A percentile compares a stretch with the other conserved stretches of the same genome.
Conservation (phyloP, 1,140 invertebrate genomes). For the Brachionus calyciflorus region DNA sequence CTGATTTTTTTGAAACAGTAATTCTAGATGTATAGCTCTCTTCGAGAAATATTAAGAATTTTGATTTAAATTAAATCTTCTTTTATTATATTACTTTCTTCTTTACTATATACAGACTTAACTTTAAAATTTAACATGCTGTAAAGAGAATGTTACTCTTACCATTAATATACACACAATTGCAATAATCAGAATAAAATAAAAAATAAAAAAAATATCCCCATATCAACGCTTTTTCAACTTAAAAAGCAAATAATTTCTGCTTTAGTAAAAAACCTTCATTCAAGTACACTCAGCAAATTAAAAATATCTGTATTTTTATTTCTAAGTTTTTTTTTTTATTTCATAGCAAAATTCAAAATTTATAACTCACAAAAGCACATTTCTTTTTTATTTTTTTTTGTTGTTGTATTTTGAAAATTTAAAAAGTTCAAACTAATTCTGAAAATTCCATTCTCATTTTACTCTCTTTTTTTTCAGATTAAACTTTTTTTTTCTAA, state of each 20-base stretch:
- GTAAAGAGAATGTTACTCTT: too few relatives aligned
- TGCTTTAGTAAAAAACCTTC: background rate
- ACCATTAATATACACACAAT: too few relatives aligned
- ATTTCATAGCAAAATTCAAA: constrained; percentile 29
- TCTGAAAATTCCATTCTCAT: constrained; percentile 7
- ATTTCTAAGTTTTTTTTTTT: constrained; percentile 18
- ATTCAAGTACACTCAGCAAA: constrained; percentile 8
- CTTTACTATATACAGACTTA: too few relatives aligned
- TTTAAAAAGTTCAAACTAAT: background rate
- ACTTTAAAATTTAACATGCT: too few relatives aligned
- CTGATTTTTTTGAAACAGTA: too few relatives aligned
- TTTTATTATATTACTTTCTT: too few relatives aligned
- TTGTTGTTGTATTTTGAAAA: background rate
- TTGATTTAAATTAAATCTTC: too few relatives aligned
- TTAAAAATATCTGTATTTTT: background rate
- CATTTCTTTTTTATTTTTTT: constrained; percentile 25
- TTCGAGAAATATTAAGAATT: too few relatives aligned
- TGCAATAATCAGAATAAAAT: background rate
- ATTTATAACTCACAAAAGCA: background rate
- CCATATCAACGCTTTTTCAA: constrained; percentile 34
- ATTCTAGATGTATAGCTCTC: too few relatives aligned
- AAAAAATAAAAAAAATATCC: background rate
- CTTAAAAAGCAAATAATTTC: background rate
- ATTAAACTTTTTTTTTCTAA: background rate
- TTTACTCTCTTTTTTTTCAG: background rate